phyloP scores from a whole-genome alignment of 2,888 invertebrate species.

The Dioctria rufipes region DNA sequence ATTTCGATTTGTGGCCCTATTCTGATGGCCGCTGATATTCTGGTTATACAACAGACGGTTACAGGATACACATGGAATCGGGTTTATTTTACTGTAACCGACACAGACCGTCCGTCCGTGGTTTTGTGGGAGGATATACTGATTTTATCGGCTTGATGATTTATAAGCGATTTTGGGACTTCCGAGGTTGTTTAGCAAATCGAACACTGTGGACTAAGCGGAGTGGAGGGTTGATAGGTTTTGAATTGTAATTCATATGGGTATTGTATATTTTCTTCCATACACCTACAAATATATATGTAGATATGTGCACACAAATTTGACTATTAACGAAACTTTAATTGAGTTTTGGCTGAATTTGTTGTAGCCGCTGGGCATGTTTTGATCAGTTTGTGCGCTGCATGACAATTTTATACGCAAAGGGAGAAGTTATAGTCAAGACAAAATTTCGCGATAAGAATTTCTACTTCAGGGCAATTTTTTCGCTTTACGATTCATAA shows the following conservation, averaged over 20 bases:
- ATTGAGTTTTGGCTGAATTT: constrained; percentile 35
- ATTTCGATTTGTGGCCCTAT: constrained; percentile 55
- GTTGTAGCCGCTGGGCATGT: constrained; percentile 16
- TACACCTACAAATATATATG: neutral
- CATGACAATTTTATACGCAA: neutral
- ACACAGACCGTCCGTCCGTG: constrained; percentile 9
- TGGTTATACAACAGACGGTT: constrained; percentile 1
- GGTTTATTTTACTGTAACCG: constrained; percentile 12
- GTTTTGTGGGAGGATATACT: constrained; percentile 50
- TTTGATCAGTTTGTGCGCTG: neutral
- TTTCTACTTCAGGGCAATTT: constrained; percentile 8
- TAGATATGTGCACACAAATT: constrained; percentile 4
- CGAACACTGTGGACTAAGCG: neutral
- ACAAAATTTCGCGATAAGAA: constrained; percentile 28
- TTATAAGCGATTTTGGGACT: constrained; percentile 57
- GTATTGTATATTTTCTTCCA: neutral
- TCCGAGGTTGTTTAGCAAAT: constrained; percentile 29
- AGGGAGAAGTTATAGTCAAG: constrained; percentile 2
- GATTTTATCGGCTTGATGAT: constrained; percentile 59
- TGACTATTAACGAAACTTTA: constrained; percentile 45
- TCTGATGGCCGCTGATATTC: constrained; percentile 32
- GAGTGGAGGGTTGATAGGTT: neutral
- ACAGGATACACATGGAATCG: neutral
- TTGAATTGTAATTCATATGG: constrained; percentile 12
- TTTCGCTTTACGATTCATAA: constrained; percentile 39